Conservation (phyloP, 1,140 invertebrate genomes). For the Eubasilissa regina region DNA sequence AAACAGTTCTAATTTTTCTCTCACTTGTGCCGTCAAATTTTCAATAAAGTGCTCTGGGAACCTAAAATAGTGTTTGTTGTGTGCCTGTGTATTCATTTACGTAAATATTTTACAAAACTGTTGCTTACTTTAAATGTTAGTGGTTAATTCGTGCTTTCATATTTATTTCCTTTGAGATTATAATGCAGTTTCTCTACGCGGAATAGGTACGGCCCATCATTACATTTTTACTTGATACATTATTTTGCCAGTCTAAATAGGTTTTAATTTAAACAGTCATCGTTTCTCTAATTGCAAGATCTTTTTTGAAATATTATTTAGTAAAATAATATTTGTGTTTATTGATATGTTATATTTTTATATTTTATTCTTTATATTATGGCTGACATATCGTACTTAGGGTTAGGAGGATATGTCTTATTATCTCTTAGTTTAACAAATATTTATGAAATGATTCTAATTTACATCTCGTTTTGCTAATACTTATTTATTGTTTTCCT, state of each 20-base stretch:
- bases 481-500: no score
- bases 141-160: background rate
- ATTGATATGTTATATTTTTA: background rate
- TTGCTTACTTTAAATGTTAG: background rate
- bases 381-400: constrained; percentile 7
- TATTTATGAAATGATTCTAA: background rate
- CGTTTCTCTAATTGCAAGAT: no score
- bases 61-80: constrained; percentile 20
- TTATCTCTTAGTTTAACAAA: constrained; percentile 17
- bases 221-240: constrained; percentile 1
- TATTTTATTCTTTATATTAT: background rate
- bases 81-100: background rate
- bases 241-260: no score
- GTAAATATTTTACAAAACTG: constrained; percentile 12
- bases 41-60: constrained; percentile 35
- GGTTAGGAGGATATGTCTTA: constrained; percentile 32
- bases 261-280: no score
- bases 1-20: constrained; percentile 51
- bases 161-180: constrained; percentile 1
- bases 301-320: no score
- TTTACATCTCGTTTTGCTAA: no score
- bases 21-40: constrained; percentile 27
- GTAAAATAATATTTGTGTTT: no score
- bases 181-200: background rate
- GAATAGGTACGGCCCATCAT: constrained; percentile 22